Conservation (phyloP, 2,888 invertebrate genomes). For the Pediacus dermestoides region DNA sequence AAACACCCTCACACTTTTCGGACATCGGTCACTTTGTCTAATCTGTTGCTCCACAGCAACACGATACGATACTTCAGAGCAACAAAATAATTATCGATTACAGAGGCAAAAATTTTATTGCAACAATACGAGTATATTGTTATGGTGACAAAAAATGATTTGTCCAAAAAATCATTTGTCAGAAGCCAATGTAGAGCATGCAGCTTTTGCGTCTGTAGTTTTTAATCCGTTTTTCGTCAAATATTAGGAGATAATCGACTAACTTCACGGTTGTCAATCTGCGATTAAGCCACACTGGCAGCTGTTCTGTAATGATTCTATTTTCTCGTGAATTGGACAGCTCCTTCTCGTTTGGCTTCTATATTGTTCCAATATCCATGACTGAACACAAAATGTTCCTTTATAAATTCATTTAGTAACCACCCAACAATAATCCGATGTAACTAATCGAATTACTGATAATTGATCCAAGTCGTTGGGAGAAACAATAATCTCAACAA, state of each 20-base stretch:
- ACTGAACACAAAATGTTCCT: slow-evolving; percentile 18
- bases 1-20: slow-evolving; percentile 7
- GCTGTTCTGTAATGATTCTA: slow-evolving; percentile 32
- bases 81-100: no score
- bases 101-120: no score
- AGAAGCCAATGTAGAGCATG: no score
- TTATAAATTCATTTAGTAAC: slow-evolving; percentile 33
- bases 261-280: slow-evolving; percentile 40
- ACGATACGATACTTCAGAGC: no score
- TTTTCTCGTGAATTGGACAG: slow-evolving; percentile 20
- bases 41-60: no score
- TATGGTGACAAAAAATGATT: no score
- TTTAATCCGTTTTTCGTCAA: slow-evolving; percentile 25
- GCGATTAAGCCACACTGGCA: slow-evolving; percentile 31
- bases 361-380: slow-evolving; percentile 9
- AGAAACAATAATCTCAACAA: no score
- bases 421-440: slow-evolving; percentile 29
- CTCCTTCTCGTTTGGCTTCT: slow-evolving; percentile 12
- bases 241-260: slow-evolving; percentile 36
- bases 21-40: slow-evolving; percentile 17
- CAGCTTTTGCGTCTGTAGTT: slow-evolving; percentile 20
- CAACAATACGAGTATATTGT: no score
- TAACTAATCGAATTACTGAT: slow-evolving; percentile 30
- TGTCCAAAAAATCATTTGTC: no score
- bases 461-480: no score